Evolutionary conservation across 1,140 invertebrate genomes (phyloP), one percentile per base, ranked within the genome.

Genomic region (Diachasma alloeum): DNA sequence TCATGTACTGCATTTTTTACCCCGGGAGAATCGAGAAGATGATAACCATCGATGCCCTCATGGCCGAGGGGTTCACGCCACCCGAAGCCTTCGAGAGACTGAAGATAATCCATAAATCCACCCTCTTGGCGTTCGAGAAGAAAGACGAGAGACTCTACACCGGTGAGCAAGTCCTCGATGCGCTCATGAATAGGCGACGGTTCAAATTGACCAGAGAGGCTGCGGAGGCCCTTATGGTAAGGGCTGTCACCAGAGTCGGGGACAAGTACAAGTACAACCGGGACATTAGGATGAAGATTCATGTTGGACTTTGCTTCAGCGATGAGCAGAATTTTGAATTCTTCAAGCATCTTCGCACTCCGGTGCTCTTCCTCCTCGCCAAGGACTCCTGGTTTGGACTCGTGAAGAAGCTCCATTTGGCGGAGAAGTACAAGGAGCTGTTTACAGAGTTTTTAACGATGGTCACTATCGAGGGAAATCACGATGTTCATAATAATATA

Each of bases 401-500:
- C 87, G 46, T 81, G 89, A 31, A 81, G 88, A 4, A 81, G 89
- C 42, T 82, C 85, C 72, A 83, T 80, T 4, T 79, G 37, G 15
- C 69, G 78, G 48, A 0, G 53, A 19, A 10, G 22, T 48, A 26
- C 48, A 42, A 19, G 37, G 71, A 0, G 53, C 74, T 26, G 59
- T 81, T 81, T 78, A 69, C 0, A 53, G 73, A 36, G 56, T 80
- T 81, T 78, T 74, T 76, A 53, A 81, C 86, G 0, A 70, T 86
- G 53, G 73, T 83, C 11, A 78, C 86, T 74, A 87, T 93, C 26
- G 83, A 90, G 19, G 93, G 93, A 17, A 91, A 91, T 86, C 93
- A 94, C 87, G 92, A 93, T 86, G 86, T 93, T 10, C 93, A 94
- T 83, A 87, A 92, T 76, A 91, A 92, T 79, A 81, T 91, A 82